These are phyloP conservation scores for Pachycephala philippinensis DNA, from an alignment of 2,113 vertebrate species.

Conservation along the genomic window DNA sequence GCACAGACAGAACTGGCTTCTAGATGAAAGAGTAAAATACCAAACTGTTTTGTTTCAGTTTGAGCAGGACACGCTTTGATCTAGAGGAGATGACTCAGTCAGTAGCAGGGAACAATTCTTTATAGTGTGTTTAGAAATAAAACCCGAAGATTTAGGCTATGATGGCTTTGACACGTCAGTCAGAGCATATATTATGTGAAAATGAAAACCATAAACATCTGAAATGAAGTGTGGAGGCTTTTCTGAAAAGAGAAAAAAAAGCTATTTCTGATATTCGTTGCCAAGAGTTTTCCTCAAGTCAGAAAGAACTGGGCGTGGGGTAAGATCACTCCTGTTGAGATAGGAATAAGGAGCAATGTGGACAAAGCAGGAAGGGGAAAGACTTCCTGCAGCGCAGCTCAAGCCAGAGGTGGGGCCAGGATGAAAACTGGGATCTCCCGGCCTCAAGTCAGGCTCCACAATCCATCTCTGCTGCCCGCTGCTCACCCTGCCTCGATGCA, in stretches of 20 bases:
- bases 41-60: conserved; percentile 52
- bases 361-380: background rate
- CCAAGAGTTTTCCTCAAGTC: conserved; percentile 6
- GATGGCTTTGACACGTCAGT: conserved; percentile 17
- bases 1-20: conserved; percentile 1
- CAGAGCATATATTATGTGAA: background rate
- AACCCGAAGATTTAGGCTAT: background rate
- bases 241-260: background rate
- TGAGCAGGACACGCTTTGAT: conserved; percentile 44
- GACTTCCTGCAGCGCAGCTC: background rate
- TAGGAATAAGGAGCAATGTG: background rate
- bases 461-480: background rate
- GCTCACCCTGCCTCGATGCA: background rate
- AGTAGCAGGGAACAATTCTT: conserved; percentile 40
- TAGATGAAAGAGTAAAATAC: conserved; percentile 48
- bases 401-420: background rate
- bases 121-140: conserved; percentile 31
- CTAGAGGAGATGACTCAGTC: conserved; percentile 31
- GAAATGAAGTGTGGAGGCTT: conserved; percentile 8
- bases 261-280: background rate
- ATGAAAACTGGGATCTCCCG: background rate
- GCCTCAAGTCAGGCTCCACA: background rate
- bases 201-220: conserved; percentile 35
- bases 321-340: background rate
- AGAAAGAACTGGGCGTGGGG: background rate